A percentile compares a stretch with the other conserved stretches of the same genome.
Evolutionary conservation across 1,140 invertebrate species (phyloP).

Genomic region (Drosophila kanapiae): DNA sequence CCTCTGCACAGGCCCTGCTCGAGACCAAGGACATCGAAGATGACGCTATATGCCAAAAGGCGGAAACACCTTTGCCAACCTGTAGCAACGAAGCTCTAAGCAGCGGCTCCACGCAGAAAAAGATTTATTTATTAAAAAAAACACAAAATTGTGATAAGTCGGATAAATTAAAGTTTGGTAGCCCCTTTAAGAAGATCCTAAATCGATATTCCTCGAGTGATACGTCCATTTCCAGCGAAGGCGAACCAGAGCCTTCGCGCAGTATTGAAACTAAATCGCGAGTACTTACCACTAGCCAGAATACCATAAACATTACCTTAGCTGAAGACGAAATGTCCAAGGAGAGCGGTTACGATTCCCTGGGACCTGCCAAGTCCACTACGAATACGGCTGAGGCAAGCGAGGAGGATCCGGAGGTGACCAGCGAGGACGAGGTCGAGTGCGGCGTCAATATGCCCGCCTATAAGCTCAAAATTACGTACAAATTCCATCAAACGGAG

Average conservation of each 20-base stretch:
- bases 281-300: conserved; percentile 43
- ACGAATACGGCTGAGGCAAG: conserved; percentile 29
- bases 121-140: conserved; percentile 46
- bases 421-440: conserved; percentile 69
- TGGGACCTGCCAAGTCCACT: conserved; percentile 21
- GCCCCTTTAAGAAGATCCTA: conserved; percentile 36
- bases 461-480: conserved; percentile 91
- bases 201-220: conserved; percentile 77
- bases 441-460: conserved; percentile 88
- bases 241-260: conserved; percentile 55
- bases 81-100: conserved; percentile 34
- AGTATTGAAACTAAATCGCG: conserved; percentile 51
- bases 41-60: background rate
- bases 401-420: conserved; percentile 59
- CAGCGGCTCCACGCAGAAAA: conserved; percentile 29
- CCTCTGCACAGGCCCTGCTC: conserved; percentile 13
- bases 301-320: conserved; percentile 30
- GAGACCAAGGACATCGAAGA: conserved; percentile 19
- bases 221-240: conserved; percentile 75
- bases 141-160: conserved; percentile 32
- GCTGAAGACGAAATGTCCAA: conserved; percentile 44
- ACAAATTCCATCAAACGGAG: conserved; percentile 92
- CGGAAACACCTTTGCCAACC: conserved; percentile 7
- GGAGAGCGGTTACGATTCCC: conserved; percentile 61
- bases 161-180: conserved; percentile 33